phyloP scores from a whole-genome alignment of 2,797 vertebrate species.

The Eulemur coronatus region DNA sequence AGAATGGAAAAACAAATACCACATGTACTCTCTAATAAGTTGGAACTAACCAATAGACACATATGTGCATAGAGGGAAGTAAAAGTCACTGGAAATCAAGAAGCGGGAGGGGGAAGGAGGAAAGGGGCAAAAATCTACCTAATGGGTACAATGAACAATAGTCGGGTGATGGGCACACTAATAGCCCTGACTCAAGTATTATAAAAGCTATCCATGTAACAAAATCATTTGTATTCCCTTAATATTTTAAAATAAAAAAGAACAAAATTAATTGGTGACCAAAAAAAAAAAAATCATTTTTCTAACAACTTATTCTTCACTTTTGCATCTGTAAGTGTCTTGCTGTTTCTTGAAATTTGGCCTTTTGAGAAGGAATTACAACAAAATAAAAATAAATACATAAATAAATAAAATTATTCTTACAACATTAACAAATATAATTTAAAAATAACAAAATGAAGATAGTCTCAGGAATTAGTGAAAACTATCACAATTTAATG shows the following conservation, averaged over 20 bases:
- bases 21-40: neutral
- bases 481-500: neutral
- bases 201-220: neutral
- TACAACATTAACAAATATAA: neutral
- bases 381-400: neutral
- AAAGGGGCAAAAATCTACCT: neutral
- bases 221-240: neutral
- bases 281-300: neutral
- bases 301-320: neutral
- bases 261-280: neutral
- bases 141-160: neutral
- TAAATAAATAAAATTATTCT: neutral
- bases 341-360: neutral
- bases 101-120: neutral
- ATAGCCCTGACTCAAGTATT: neutral
- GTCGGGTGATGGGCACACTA: neutral
- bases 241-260: neutral
- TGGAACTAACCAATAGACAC: neutral
- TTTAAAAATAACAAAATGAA: slow-evolving; percentile 19
- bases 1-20: neutral
- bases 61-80: neutral
- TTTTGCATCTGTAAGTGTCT: neutral
- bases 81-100: neutral
- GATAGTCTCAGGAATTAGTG: neutral
- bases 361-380: neutral